Percentiles rank a stretch among this genome's conserved stretches.
Conservation (phyloP, 2,797 vertebrate genomes). For the Chelonia mydas region DNA sequence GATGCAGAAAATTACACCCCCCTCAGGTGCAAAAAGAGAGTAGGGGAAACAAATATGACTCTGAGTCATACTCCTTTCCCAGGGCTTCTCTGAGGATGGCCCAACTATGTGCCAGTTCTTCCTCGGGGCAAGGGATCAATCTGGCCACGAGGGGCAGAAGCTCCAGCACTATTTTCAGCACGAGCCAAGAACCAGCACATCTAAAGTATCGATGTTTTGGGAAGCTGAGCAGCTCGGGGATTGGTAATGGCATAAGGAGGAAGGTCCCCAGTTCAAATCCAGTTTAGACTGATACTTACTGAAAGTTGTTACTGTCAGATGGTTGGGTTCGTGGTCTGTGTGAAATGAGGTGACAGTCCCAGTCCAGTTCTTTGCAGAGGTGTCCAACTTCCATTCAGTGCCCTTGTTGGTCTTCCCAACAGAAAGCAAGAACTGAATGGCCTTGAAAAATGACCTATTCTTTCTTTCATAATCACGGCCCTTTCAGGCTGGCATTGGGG, state of each 20-base stretch:
- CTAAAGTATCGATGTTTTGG: neutral
- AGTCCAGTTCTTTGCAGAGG: neutral
- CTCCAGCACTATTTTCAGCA: neutral
- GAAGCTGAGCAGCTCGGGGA: neutral
- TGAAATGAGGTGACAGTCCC: neutral
- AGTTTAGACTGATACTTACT: neutral
- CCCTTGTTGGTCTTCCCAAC: neutral
- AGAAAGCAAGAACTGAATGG: neutral
- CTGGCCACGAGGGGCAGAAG: neutral
- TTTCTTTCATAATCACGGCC: accelerated
- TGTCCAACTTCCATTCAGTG: neutral
- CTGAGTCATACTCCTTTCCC: neutral
- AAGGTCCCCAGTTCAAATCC: neutral
- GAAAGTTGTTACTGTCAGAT: neutral
- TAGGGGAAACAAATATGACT: neutral
- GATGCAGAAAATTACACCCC: neutral
- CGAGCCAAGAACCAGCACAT: neutral
- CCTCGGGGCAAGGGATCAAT: neutral
- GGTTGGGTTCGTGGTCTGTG: neutral
- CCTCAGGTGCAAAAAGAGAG: neutral
- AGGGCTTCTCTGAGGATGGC: accelerated
- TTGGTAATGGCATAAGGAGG: neutral
- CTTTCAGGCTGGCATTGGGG: neutral
- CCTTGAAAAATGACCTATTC: neutral
- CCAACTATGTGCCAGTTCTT: accelerated